Evolutionary conservation across 1,140 invertebrate genomes (phyloP).

Genomic region (Saxidomus purpurata): DNA sequence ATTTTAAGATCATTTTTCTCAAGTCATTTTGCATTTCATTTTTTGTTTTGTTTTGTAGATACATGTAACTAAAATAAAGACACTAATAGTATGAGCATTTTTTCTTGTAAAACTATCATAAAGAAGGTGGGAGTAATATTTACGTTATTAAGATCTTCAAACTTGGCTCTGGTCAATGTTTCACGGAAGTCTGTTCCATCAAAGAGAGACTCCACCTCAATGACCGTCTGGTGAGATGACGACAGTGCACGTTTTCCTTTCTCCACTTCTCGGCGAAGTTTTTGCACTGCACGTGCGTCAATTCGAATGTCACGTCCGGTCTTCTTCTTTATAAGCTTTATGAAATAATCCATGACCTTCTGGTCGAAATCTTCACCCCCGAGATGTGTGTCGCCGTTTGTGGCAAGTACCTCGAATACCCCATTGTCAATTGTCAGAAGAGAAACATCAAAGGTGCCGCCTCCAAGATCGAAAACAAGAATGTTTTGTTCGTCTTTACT

Average conservation of each 20-base stretch:
- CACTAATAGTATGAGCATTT: no score
- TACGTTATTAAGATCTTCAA: slow-evolving; percentile 99
- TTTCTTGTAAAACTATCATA: no score
- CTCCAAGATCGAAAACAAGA: slow-evolving; percentile 99
- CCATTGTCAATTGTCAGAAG: slow-evolving; percentile 99
- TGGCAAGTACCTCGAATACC: slow-evolving; percentile 95
- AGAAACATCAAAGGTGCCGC: slow-evolving; percentile 99
- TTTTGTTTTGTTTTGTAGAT: no score
- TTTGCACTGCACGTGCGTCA: slow-evolving; percentile 97
- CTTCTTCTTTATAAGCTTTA: slow-evolving; percentile 99
- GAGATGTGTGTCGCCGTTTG: slow-evolving; percentile 99
- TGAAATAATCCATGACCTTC: slow-evolving; percentile 99
- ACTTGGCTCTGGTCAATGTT: slow-evolving; percentile 98
- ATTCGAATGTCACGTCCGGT: slow-evolving; percentile 98
- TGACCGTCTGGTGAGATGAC: slow-evolving; percentile 97
- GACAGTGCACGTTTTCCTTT: slow-evolving; percentile 99
- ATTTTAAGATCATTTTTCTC: no score
- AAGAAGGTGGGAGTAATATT: no score
- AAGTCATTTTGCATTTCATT: no score
- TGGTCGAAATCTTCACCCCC: slow-evolving; percentile 99
- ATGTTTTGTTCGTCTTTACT: slow-evolving; percentile 98
- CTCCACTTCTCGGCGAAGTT: slow-evolving; percentile 98
- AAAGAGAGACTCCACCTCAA: slow-evolving; percentile 99
- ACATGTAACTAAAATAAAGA: no score
- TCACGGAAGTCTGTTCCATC: slow-evolving; percentile 99